phyloP scores from a whole-genome alignment of 2,797 vertebrate species.

The Sardinella longiceps region DNA sequence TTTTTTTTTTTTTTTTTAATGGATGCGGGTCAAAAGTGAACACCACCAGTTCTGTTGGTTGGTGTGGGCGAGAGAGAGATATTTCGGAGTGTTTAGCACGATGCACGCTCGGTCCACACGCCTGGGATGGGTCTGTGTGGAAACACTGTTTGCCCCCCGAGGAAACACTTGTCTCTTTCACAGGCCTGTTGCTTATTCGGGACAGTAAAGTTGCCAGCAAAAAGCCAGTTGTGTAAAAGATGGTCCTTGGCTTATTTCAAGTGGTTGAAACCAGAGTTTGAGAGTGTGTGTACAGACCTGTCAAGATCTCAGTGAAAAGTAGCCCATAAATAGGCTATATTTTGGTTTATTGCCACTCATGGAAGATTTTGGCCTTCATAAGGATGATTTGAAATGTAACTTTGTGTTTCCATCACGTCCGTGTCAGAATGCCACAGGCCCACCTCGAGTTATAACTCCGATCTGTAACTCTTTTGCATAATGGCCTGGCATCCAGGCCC shows the following conservation, averaged over 20 bases:
- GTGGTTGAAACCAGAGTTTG: background rate
- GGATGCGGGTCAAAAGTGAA: constrained; percentile 32
- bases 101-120: constrained; percentile 27
- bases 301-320: background rate
- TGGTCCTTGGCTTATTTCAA: constrained; percentile 7
- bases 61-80: constrained; percentile 10
- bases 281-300: constrained; percentile 9
- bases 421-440: background rate
- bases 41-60: constrained; percentile 48
- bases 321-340: constrained; percentile 11
- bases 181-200: constrained; percentile 17
- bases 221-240: constrained; percentile 1
- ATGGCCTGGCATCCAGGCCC: constrained; percentile 29
- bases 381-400: background rate
- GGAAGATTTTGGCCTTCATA: constrained; percentile 2
- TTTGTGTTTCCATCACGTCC: background rate
- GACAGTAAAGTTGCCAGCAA: constrained; percentile 9
- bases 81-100: constrained; percentile 32
- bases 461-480: background rate
- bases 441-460: background rate
- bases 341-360: background rate
- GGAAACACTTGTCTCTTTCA: constrained; percentile 37
- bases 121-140: background rate
- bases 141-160: constrained; percentile 19
- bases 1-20: constrained; percentile 19